These are phyloP conservation scores for Mormoops blainvillei DNA, from an alignment of 2,113 vertebrate genomes.

Conservation along the genomic window DNA sequence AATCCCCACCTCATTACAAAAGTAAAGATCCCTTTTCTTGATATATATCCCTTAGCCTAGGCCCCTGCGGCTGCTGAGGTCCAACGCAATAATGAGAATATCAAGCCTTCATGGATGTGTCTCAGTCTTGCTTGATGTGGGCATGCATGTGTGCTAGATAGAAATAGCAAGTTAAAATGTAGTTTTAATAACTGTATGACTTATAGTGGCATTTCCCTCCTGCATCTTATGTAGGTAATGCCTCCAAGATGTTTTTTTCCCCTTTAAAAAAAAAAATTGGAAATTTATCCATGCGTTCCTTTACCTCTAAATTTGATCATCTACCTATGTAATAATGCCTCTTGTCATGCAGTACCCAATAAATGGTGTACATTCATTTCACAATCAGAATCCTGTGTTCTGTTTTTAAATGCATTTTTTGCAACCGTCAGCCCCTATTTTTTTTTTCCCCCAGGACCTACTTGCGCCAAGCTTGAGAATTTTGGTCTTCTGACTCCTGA, in stretches of 20 bases:
- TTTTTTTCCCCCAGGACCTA: background rate
- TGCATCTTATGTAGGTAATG: background rate
- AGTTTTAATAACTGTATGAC: background rate
- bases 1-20: background rate
- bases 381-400: background rate
- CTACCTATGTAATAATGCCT: background rate
- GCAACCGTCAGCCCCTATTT: background rate
- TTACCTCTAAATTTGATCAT: background rate
- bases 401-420: background rate
- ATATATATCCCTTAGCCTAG: background rate
- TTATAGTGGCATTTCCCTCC: background rate
- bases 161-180: background rate
- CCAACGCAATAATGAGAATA: background rate
- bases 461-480: background rate
- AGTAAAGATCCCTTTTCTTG: background rate
- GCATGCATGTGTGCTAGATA: background rate
- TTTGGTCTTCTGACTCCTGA: background rate
- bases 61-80: background rate
- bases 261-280: background rate
- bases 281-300: background rate
- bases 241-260: background rate
- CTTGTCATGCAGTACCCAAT: background rate
- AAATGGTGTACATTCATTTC: background rate
- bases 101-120: background rate
- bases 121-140: background rate